A percentile compares a stretch with the other conserved stretches of the same genome.
phyloP scores from a whole-genome alignment of 2,113 vertebrate species.

The Abramis brama region DNA sequence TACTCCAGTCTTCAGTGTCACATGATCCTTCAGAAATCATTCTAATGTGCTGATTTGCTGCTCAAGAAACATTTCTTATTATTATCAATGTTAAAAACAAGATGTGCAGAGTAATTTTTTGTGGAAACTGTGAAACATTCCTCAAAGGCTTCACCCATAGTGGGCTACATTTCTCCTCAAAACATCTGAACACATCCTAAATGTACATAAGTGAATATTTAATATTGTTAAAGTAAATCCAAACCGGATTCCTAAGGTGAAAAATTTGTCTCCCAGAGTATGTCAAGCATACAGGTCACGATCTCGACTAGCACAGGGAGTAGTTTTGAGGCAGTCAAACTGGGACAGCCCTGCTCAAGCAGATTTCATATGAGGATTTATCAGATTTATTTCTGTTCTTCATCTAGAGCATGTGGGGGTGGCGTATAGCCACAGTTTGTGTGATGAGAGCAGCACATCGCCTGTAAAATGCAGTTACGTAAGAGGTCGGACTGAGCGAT shows the following conservation, averaged over 20 bases:
- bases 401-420: conserved; percentile 23
- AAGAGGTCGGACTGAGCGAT: conserved; percentile 48
- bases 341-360: conserved; percentile 56
- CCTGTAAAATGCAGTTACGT: conserved; percentile 59
- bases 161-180: neutral
- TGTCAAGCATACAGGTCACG: neutral
- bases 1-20: too few relatives aligned
- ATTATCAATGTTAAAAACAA: too few relatives aligned
- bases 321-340: conserved; percentile 49
- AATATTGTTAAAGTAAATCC: neutral
- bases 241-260: neutral
- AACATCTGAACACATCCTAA: neutral
- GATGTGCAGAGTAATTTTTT: too few relatives aligned
- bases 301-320: neutral
- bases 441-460: conserved; percentile 49
- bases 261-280: neutral
- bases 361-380: conserved; percentile 64
- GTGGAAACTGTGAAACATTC: neutral
- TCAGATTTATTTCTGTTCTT: conserved; percentile 64
- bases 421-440: conserved; percentile 17
- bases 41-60: too few relatives aligned
- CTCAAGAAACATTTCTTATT: too few relatives aligned
- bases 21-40: too few relatives aligned
- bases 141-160: neutral
- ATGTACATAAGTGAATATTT: neutral